Evolutionary conservation across 2,113 vertebrate species (phyloP).

Genomic region (Mustelus asterias): DNA sequence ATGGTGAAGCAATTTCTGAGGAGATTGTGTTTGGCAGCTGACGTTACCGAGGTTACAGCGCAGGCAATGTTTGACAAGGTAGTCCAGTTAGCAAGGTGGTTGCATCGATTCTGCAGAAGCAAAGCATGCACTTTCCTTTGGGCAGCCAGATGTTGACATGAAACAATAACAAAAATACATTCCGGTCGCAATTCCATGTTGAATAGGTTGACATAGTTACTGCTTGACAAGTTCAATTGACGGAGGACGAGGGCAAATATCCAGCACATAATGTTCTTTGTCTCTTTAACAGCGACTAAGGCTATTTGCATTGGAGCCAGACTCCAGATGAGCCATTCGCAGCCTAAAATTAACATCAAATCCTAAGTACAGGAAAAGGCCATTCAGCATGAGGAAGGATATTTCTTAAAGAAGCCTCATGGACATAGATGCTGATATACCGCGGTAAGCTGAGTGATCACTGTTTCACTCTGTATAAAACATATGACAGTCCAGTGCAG

Average conservation of each 20-base stretch:
- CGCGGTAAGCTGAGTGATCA: background rate
- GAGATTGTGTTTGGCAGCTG: background rate
- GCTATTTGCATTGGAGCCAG: background rate
- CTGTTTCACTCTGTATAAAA: background rate
- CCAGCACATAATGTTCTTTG: background rate
- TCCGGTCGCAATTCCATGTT: constrained; percentile 8
- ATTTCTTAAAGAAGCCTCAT: background rate
- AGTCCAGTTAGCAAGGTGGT: background rate
- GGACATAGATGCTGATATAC: background rate
- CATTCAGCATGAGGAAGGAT: background rate
- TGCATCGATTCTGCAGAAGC: constrained; percentile 2
- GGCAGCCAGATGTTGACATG: constrained; percentile 5
- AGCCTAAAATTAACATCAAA: background rate
- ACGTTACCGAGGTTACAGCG: background rate
- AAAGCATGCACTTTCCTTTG: background rate
- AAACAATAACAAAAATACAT: constrained; percentile 18
- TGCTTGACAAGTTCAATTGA: background rate
- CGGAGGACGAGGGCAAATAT: background rate
- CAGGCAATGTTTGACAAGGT: background rate
- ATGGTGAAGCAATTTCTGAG: background rate
- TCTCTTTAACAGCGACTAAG: background rate
- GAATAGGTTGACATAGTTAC: background rate
- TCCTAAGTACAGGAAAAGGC: background rate
- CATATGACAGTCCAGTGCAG: too few relatives aligned
- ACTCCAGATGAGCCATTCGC: background rate